Evolutionary conservation across 53 echinoderm and acorn worm species (phyloP), one percentile per base, ranked within the genome.

Genomic region (Antedon mediterranea): DNA sequence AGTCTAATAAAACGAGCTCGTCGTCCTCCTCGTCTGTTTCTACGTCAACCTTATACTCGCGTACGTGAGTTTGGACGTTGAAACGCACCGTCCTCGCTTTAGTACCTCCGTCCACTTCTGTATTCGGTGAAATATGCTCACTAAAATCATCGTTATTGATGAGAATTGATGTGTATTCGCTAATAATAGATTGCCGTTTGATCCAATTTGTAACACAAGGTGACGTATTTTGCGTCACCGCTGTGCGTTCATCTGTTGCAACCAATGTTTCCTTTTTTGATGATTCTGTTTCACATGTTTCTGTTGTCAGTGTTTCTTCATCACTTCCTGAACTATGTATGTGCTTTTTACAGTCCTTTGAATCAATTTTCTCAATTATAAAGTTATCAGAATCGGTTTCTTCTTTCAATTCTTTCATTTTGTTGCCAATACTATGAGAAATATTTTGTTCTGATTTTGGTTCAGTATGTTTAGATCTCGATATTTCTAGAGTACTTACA

Each of bases 51-150:
- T 83, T 78, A 73, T 73, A 83, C 71, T 83, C 83, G 15, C 78
- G 72, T 27, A 83, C 43, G 11, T 83, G 33, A 30, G 34, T 78
- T 18, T 33, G 78, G 7, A 83, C 74, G 72, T 74, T 83, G 33
- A 83, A 83, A 11, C 83, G 78, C 41, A 83, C 83, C 26, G 83
- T 72, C 28, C 83, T 41, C 34, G 43, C 78, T 73, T 83, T 74
- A 30, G 37, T 72, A n/a, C n/a, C n/a, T 14, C 71, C 43, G 42
- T 77, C 71, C 3, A 72, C 71, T 31, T 82, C 82, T 28, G 33
- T 33, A 23, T 71, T 18, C 31, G 43, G 73, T 28, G 73, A 0
- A 4, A 31, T 83, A 31, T 83, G 43, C 27, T 73, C 83, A 27
- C 33, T 30, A 28, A 76, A 83, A 18, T 78, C 73, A n/a, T 83